Evolutionary conservation across 2,797 vertebrate genomes (phyloP).

Genomic region (Tamandua tetradactyla): DNA sequence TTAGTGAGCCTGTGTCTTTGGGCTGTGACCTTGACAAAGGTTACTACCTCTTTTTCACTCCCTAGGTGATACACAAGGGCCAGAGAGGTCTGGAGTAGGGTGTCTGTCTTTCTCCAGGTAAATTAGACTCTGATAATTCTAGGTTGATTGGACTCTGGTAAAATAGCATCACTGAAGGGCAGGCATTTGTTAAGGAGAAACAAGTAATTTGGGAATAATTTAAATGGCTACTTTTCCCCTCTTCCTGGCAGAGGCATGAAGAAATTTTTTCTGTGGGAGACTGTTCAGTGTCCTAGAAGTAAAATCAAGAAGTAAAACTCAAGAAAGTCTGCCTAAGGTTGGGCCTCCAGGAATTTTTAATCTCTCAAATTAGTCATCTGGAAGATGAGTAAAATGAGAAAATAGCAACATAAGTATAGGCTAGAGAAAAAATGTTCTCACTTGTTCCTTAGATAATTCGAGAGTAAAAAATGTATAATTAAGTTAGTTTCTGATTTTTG

Average conservation of each 20-base stretch:
- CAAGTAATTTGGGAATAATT: not conserved
- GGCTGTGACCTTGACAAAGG: not conserved
- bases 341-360: too few relatives aligned
- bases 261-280: not conserved
- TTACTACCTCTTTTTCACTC: not conserved
- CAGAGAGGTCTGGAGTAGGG: not conserved
- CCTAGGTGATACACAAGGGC: not conserved
- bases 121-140: too few relatives aligned
- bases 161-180: not conserved
- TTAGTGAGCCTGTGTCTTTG: not conserved
- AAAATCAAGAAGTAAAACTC: not conserved
- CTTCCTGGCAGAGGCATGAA: not conserved
- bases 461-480: too few relatives aligned
- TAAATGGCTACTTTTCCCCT: not conserved
- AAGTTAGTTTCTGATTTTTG: too few relatives aligned
- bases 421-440: too few relatives aligned
- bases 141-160: not conserved
- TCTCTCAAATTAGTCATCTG: too few relatives aligned
- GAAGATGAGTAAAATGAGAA: too few relatives aligned
- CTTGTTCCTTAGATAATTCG: too few relatives aligned
- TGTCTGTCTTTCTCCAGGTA: not conserved
- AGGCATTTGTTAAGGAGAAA: not conserved
- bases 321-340: not conserved
- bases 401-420: too few relatives aligned
- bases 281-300: not conserved